Evolutionary conservation across 1,140 invertebrate genomes (phyloP).

Genomic region (Ctenoplectra terminalis): DNA sequence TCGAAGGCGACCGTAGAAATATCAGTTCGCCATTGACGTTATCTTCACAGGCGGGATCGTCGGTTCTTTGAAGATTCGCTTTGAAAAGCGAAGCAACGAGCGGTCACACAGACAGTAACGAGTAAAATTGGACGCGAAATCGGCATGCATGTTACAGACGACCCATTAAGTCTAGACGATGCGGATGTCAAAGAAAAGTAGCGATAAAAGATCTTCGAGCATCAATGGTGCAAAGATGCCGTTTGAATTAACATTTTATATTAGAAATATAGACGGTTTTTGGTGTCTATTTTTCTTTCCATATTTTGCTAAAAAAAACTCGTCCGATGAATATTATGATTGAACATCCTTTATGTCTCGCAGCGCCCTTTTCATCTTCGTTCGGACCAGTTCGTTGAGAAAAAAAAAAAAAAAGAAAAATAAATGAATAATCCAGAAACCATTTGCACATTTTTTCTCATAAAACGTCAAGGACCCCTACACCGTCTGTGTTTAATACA

Average conservation of each 20-base stretch:
- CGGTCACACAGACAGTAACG: constrained; percentile 50
- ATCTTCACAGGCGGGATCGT: constrained; percentile 37
- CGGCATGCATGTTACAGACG: constrained; percentile 30
- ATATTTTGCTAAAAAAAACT: too few species aligned
- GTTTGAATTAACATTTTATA: not conserved
- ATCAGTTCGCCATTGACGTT: constrained; percentile 60
- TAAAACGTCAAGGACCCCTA: too few species aligned
- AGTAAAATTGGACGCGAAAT: constrained; percentile 62
- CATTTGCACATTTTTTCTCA: not conserved
- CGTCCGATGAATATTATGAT: too few species aligned
- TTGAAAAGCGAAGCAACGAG: constrained; percentile 51
- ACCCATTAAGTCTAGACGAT: constrained; percentile 45
- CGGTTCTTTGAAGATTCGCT: constrained; percentile 53
- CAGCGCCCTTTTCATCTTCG: too few species aligned
- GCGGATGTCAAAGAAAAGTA: not conserved
- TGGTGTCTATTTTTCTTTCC: too few species aligned
- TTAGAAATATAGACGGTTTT: not conserved
- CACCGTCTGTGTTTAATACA: not conserved
- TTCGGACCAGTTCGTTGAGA: too few species aligned
- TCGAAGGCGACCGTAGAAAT: constrained; percentile 10
- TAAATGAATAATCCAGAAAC: too few species aligned
- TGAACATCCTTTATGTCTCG: too few species aligned
- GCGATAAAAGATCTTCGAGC: not conserved
- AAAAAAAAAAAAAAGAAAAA: too few species aligned
- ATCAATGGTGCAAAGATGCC: constrained; percentile 12